Evolutionary conservation across 1,140 invertebrate species (phyloP), one percentile per base, ranked within the genome.

Genomic region (Teleogryllus occipitalis): DNA sequence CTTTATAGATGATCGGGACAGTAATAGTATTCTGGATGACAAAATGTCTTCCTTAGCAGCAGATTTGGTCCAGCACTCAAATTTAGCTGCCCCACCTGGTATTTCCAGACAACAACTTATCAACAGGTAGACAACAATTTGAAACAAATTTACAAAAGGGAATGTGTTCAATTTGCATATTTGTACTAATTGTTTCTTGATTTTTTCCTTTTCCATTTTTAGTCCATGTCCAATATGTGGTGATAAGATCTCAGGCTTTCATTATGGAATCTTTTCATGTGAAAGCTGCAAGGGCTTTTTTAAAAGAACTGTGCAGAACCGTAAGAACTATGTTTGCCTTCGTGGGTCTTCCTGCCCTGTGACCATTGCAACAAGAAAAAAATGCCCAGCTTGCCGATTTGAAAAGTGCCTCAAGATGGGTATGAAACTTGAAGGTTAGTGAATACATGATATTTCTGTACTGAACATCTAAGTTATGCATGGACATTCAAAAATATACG

Each of bases 231-330:
- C 96, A 10, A 97, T 98, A 79, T 98, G 96, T 84, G 96, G 96
- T 0, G 96, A 98, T 86, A 96, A 97, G 85, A 97, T 97, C 82
- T 96, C 95, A 81, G 96, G 96, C 14, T 97, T 97, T 86, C 96
- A 98, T 86, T 98, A 98, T 84, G 96, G 96, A 14, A 98, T 98
- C 82, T 98, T 98, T 86, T 97, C 96, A 14, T 99, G 97, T 87
- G 97, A 99, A 85, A 97, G 95, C 14, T 99, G 94, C 85, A 99
- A 99, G 88, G 97, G 97, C 7, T 99, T 99, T 87, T 99, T 99
- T 88, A 98, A 99, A 86, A 90, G 97, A 81, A 99, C 97, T 74
- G 97, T 99, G 7, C 97, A 99, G 88, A 99, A 99, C 86, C 92
- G 97, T 78, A 98, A 98, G 87, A 96, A 97, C 85, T 99, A 98